Conservation (phyloP, 1,140 invertebrate species). For the Drosophila sp. region DNA sequence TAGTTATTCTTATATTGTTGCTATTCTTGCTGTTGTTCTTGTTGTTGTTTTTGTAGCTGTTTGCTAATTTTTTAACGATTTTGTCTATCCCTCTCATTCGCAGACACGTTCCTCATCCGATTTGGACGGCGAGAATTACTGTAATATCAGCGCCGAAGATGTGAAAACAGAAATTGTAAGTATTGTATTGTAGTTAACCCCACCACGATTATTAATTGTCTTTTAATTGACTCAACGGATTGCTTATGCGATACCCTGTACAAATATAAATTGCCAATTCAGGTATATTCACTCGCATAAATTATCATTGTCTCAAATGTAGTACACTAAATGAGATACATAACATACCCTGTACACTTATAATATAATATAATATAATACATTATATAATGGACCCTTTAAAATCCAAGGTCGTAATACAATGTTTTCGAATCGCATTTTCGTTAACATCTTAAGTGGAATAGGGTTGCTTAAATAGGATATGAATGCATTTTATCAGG, state of each 20-base stretch:
- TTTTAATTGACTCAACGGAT: slow-evolving; percentile 52
- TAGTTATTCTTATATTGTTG: slow-evolving; percentile 29
- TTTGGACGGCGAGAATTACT: slow-evolving; percentile 79
- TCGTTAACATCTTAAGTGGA: too few relatives aligned
- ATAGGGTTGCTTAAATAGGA: too few relatives aligned
- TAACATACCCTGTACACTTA: background rate
- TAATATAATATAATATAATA: too few relatives aligned
- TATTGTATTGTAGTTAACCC: slow-evolving; percentile 32
- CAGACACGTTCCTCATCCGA: slow-evolving; percentile 80
- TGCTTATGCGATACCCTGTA: slow-evolving; percentile 1
- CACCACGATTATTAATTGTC: slow-evolving; percentile 45
- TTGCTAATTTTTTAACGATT: slow-evolving; percentile 62
- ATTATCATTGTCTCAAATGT: too few relatives aligned
- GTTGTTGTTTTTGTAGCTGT: too few relatives aligned
- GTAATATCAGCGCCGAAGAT: slow-evolving; percentile 83
- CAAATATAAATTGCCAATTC: background rate
- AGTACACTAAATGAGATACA: background rate
- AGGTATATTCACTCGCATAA: background rate
- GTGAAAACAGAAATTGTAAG: slow-evolving; percentile 84
- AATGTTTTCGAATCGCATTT: too few relatives aligned
- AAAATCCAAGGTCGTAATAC: too few relatives aligned
- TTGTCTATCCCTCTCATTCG: slow-evolving; percentile 50
- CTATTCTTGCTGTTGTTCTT: slow-evolving; percentile 37
- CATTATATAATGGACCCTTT: too few relatives aligned
- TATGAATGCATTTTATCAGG: too few relatives aligned